phyloP scores from a whole-genome alignment of 2,113 vertebrate species.

The Clinocottus analis region DNA sequence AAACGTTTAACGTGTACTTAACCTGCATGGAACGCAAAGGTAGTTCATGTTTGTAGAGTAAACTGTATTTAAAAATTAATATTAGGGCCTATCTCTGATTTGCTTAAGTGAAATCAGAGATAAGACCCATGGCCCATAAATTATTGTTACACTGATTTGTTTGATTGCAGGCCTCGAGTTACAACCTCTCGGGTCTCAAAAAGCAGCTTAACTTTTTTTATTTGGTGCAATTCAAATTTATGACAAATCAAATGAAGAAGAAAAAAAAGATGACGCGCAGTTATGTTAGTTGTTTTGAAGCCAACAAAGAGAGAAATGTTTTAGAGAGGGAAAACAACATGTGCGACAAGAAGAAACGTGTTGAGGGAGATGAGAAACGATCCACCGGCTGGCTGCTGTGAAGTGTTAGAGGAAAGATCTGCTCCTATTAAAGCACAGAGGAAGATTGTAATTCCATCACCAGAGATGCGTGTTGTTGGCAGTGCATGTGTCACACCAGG shows the following conservation, averaged over 20 bases:
- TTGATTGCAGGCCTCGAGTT: slow-evolving; percentile 6
- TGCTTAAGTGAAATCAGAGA: background rate
- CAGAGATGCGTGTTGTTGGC: slow-evolving; percentile 6
- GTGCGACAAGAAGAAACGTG: slow-evolving; percentile 26
- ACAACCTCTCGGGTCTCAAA: slow-evolving; percentile 23
- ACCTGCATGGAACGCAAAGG: background rate
- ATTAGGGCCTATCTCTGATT: too few species aligned
- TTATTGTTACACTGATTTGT: background rate
- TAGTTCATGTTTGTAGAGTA: background rate
- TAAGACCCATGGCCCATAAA: background rate
- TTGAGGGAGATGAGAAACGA: slow-evolving; percentile 28
- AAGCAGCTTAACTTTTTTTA: slow-evolving; percentile 12
- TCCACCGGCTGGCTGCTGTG: slow-evolving; percentile 34
- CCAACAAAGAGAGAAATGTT: slow-evolving; percentile 1
- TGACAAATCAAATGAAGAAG: background rate
- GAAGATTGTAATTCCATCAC: slow-evolving; percentile 40
- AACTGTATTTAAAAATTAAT: background rate
- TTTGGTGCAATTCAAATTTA: background rate
- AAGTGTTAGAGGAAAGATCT: slow-evolving; percentile 41
- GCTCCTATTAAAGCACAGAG: slow-evolving; percentile 29
- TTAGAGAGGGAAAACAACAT: slow-evolving; percentile 11
- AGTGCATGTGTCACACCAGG: background rate
- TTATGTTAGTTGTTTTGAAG: slow-evolving; percentile 43
- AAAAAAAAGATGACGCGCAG: slow-evolving; percentile 27
- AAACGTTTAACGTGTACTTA: background rate